phyloP scores from a whole-genome alignment of 1,140 invertebrate species.

The Hycleus cichorii region DNA sequence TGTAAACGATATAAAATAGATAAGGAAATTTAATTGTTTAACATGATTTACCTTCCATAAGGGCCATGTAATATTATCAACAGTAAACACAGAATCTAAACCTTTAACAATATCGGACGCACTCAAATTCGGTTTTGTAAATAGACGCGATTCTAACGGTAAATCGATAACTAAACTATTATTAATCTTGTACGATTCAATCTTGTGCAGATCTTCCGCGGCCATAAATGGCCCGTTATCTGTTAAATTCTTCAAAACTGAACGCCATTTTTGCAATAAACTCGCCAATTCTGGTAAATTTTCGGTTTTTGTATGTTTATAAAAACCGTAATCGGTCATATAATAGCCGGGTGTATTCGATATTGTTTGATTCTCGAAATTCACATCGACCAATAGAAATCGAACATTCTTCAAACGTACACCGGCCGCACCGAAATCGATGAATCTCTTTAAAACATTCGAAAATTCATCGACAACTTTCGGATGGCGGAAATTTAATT shows the following conservation, averaged over 20 bases:
- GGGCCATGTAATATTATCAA: constrained; percentile 41
- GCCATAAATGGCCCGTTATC: constrained; percentile 40
- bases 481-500: constrained; percentile 59
- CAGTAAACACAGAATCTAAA: constrained; percentile 28
- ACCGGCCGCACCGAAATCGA: constrained; percentile 63
- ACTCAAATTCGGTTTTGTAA: constrained; percentile 24
- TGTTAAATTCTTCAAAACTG: constrained; percentile 47
- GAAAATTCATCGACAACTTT: constrained; percentile 53
- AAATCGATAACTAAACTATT: constrained; percentile 37
- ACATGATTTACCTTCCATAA: constrained; percentile 40
- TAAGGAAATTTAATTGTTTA: neutral
- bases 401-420: constrained; percentile 62
- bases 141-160: constrained; percentile 33
- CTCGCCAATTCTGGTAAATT: constrained; percentile 48
- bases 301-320: constrained; percentile 50
- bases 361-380: constrained; percentile 44
- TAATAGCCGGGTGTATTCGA: constrained; percentile 27
- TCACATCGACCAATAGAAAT: constrained; percentile 54
- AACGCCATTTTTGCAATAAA: constrained; percentile 53
- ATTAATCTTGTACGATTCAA: constrained; percentile 36
- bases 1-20: neutral
- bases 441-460: constrained; percentile 58
- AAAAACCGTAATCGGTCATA: constrained; percentile 50
- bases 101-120: constrained; percentile 21
- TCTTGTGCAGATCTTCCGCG: constrained; percentile 33